A percentile compares a stretch with the other conserved stretches of the same genome.
Evolutionary conservation across 64 coral and sea anemone genomes (phyloP).

Genomic region (Dendrophyllia cribrosa): DNA sequence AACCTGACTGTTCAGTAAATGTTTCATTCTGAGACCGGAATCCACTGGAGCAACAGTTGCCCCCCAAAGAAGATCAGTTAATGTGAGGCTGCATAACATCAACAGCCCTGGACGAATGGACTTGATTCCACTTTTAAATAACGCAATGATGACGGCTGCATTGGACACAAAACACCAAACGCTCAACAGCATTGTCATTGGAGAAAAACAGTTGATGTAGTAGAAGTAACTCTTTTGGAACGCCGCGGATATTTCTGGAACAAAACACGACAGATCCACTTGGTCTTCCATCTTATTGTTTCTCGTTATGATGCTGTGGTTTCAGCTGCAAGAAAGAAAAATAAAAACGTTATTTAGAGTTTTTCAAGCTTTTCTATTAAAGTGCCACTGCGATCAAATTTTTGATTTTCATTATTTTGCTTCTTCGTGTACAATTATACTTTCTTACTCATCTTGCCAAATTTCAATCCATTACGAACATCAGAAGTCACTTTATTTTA

Average conservation of each 20-base stretch:
- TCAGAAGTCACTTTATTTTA: no score
- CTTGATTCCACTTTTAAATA: background rate
- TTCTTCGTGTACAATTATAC: no score
- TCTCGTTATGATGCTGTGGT: no score
- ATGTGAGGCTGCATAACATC: background rate
- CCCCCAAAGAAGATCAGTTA: background rate
- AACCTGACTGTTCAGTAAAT: background rate
- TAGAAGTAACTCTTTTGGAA: background rate
- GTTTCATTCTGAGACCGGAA: background rate
- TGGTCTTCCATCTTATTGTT: background rate
- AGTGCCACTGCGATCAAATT: no score
- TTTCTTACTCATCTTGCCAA: no score
- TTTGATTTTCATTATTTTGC: no score
- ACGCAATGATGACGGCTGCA: background rate
- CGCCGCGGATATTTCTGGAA: background rate
- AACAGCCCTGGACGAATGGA: background rate
- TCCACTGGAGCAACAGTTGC: background rate
- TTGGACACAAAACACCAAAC: background rate
- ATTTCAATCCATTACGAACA: no score
- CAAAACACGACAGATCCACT: background rate
- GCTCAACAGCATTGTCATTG: background rate
- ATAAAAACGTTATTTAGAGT: background rate
- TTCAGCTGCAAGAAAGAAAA: background rate
- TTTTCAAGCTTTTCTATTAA: no score
- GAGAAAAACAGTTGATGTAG: background rate